Evolutionary conservation across 2,113 vertebrate species (phyloP).

Genomic region (Ibidorhyncha struthersii): DNA sequence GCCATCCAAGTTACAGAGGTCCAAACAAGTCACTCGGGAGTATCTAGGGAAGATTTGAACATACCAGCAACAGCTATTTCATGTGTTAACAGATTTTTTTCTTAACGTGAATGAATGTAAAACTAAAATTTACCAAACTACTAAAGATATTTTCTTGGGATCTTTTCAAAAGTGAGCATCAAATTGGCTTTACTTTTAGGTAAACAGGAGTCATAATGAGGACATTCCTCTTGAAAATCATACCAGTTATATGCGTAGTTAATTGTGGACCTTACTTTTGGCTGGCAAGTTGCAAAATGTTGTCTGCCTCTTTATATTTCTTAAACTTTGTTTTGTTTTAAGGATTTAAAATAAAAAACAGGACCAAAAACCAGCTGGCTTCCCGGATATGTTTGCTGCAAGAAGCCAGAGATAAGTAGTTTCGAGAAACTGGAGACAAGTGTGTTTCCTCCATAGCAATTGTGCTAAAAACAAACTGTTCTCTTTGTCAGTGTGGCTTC

Average conservation of each 20-base stretch:
- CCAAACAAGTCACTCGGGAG: neutral
- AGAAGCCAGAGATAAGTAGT: conserved; percentile 31
- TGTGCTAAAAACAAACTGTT: conserved; percentile 31
- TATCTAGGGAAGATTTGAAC: neutral
- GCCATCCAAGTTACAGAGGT: neutral
- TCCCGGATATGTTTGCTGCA: neutral
- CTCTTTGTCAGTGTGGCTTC: neutral
- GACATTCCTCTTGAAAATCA: neutral
- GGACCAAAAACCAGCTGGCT: neutral
- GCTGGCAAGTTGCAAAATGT: neutral
- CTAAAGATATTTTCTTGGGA: neutral
- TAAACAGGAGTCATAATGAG: neutral
- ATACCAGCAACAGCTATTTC: neutral
- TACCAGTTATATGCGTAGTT: neutral
- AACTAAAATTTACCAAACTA: neutral
- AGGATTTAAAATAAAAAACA: neutral
- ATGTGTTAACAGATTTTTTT: neutral
- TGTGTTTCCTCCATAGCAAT: conserved; percentile 18
- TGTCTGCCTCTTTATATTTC: neutral
- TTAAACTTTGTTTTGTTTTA: conserved; percentile 23
- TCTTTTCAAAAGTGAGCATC: neutral
- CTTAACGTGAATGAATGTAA: neutral
- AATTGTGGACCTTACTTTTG: neutral
- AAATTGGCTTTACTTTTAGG: neutral
- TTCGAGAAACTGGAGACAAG: conserved; percentile 9